Percentiles rank a stretch among this genome's conserved stretches.
Conservation (phyloP, 2,113 vertebrate species). For the Anhinga rufa region DNA sequence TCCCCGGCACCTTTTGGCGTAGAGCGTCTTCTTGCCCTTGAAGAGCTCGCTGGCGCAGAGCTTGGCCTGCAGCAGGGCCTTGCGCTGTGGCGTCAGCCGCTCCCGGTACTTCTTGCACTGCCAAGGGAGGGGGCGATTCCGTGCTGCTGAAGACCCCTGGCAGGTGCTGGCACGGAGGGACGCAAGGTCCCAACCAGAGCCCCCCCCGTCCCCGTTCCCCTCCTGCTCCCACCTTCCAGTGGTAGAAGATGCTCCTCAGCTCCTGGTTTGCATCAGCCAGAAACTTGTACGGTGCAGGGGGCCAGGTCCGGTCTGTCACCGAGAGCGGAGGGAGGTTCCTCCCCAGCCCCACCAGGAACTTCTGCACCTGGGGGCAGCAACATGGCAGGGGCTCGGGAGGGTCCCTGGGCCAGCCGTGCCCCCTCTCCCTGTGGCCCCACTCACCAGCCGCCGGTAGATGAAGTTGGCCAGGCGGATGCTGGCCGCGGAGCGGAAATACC, state of each 20-base stretch:
- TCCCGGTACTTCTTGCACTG: conserved; percentile 78
- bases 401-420: accelerated
- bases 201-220: background rate
- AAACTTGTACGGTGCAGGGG: conserved; percentile 54
- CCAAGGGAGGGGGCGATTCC: accelerated
- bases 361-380: conserved; percentile 42
- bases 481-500: conserved; percentile 71
- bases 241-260: conserved; percentile 67
- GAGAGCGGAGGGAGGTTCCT: conserved; percentile 60
- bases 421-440: background rate
- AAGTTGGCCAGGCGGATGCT: conserved; percentile 61
- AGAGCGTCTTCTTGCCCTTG: conserved; percentile 75
- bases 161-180: accelerated
- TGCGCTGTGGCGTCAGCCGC: conserved; percentile 40
- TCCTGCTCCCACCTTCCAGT: conserved; percentile 68
- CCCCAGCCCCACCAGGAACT: conserved; percentile 63
- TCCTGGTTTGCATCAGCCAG: conserved; percentile 48
- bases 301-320: conserved; percentile 62
- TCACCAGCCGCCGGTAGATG: conserved; percentile 73
- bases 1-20: conserved; percentile 67
- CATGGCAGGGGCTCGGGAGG: accelerated
- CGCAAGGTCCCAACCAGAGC: accelerated
- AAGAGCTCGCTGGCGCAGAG: conserved; percentile 76
- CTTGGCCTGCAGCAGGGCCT: conserved; percentile 62
- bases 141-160: accelerated